Conservation (phyloP, 2,113 vertebrate genomes). For the Macrotis lagotis region DNA sequence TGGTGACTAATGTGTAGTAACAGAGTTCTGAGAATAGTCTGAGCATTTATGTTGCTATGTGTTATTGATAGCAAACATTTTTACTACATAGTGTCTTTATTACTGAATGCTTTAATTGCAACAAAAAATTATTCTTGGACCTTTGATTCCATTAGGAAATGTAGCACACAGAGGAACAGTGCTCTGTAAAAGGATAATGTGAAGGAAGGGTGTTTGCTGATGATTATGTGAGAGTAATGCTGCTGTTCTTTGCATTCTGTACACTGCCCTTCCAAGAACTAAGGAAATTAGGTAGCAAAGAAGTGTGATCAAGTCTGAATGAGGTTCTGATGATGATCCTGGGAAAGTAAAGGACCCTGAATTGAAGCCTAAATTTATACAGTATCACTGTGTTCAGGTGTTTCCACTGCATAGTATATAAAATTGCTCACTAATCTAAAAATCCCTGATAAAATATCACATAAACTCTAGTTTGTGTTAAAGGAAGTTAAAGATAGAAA, state of each 20-base stretch:
- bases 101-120: conserved; percentile 75
- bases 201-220: conserved; percentile 65
- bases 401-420: neutral
- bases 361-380: conserved; percentile 40
- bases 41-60: conserved; percentile 74
- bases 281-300: conserved; percentile 75
- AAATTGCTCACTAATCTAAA: conserved; percentile 17
- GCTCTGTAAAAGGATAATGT: conserved; percentile 58
- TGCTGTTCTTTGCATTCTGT: conserved; percentile 64
- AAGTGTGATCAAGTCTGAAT: conserved; percentile 68
- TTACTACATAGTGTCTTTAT: conserved; percentile 72
- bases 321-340: conserved; percentile 71
- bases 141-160: conserved; percentile 63
- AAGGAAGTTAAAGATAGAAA: conserved; percentile 25
- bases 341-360: conserved; percentile 63
- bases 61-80: conserved; percentile 80
- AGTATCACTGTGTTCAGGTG: conserved; percentile 36
- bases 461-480: neutral
- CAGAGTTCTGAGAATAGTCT: conserved; percentile 69
- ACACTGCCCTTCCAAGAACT: conserved; percentile 57
- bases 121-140: conserved; percentile 76
- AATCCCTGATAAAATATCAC: conserved; percentile 22
- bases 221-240: conserved; percentile 60
- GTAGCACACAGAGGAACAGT: conserved; percentile 59
- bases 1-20: conserved; percentile 76